phyloP scores from a whole-genome alignment of 1,140 invertebrate species.

The Campoletis sonorensis region DNA sequence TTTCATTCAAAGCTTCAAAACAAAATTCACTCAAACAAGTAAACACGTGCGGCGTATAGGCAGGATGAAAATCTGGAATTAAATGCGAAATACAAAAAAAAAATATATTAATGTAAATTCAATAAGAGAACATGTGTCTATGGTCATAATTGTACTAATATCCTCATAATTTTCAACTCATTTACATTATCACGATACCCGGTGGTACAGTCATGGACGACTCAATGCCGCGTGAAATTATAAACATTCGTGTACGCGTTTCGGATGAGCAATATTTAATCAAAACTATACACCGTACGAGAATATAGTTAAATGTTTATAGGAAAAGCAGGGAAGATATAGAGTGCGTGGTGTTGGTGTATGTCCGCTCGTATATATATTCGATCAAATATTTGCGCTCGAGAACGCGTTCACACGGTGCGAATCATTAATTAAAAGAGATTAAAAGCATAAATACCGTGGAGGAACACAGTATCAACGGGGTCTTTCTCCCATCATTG shows the following conservation, averaged over 20 bases:
- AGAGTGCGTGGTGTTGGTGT: conserved; percentile 7
- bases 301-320: not conserved
- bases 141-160: too few relatives aligned
- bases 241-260: not conserved
- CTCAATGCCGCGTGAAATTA: not conserved
- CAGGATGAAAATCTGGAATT: too few relatives aligned
- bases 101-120: too few relatives aligned
- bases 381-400: conserved; percentile 64
- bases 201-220: not conserved
- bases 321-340: not conserved
- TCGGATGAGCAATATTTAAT: conserved; percentile 17
- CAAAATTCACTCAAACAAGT: too few relatives aligned
- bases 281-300: not conserved
- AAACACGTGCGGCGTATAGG: too few relatives aligned
- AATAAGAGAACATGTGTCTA: too few relatives aligned
- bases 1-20: too few relatives aligned
- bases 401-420: conserved; percentile 51
- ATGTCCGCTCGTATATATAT: conserved; percentile 24
- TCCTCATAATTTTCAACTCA: not conserved
- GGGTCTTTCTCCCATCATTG: conserved; percentile 5
- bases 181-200: not conserved
- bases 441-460: conserved; percentile 60
- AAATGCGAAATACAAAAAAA: too few relatives aligned
- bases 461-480: not conserved
- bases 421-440: conserved; percentile 68